Evolutionary conservation across 92 coral and sea anemone species (phyloP).

Genomic region (Epizoanthus rinbou): DNA sequence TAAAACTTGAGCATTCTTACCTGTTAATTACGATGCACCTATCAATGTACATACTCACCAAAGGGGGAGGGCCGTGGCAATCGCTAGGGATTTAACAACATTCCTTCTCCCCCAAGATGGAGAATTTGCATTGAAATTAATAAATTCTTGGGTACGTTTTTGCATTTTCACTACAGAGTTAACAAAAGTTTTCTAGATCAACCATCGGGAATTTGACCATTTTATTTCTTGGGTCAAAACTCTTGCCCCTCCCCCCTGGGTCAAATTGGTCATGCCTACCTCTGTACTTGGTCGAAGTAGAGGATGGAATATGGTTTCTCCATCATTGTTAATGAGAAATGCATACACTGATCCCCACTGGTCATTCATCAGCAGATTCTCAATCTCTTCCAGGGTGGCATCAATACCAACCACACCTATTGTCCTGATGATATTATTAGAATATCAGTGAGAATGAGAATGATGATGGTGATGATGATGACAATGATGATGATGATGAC

Average conservation of each 20-base stretch:
- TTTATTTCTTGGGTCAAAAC: background rate
- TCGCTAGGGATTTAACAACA: no score
- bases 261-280: constrained; percentile 47
- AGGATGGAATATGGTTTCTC: constrained; percentile 98
- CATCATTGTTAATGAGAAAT: constrained; percentile 91
- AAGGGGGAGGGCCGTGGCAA: no score
- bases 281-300: constrained; percentile 95
- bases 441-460: background rate
- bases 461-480: background rate
- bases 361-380: constrained; percentile 87
- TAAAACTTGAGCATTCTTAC: no score
- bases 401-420: constrained; percentile 98
- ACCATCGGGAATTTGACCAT: background rate
- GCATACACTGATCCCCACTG: constrained; percentile 99
- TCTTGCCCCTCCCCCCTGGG: no score
- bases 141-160: no score
- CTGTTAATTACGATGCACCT: no score
- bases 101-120: no score
- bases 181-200: no score
- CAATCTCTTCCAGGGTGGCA: constrained; percentile 95
- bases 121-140: no score
- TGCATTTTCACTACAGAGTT: no score
- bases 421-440: constrained; percentile 60
- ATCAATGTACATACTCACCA: no score
- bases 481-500: constrained; percentile 20